phyloP scores from a whole-genome alignment of 2,113 vertebrate genomes.

The Apeltes quadracus region DNA sequence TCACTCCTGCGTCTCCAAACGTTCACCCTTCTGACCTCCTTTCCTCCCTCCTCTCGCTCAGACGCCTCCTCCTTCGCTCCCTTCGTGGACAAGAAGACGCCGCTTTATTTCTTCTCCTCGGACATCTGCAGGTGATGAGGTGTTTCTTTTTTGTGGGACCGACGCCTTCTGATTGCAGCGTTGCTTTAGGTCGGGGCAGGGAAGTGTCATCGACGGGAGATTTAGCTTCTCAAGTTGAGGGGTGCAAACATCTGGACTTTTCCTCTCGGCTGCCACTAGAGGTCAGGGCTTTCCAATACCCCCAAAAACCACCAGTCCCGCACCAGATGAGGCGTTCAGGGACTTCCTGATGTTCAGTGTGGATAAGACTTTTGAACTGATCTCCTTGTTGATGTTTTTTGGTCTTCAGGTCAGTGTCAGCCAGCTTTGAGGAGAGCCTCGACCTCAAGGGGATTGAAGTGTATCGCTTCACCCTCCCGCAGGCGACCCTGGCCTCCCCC shows the following conservation, averaged over 20 bases:
- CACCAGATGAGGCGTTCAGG: too few species aligned
- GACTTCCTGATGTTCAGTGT: background rate
- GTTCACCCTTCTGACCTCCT: background rate
- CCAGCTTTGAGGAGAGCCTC: conserved; percentile 68
- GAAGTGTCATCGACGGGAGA: background rate
- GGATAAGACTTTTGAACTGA: background rate
- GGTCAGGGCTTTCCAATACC: conserved; percentile 54
- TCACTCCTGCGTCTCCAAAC: background rate
- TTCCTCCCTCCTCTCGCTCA: conserved; percentile 58
- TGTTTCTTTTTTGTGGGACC: background rate
- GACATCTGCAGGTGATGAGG: conserved; percentile 94
- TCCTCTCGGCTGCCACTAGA: conserved; percentile 53
- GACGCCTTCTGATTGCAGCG: background rate
- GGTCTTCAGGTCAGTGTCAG: conserved; percentile 87
- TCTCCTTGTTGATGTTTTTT: conserved; percentile 2
- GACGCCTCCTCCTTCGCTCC: conserved; percentile 92
- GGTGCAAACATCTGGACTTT: background rate
- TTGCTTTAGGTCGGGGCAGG: background rate
- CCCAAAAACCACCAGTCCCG: background rate
- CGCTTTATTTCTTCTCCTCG: conserved; percentile 88
- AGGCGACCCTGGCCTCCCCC: conserved; percentile 85
- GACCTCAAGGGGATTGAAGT: conserved; percentile 88
- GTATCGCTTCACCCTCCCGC: conserved; percentile 85
- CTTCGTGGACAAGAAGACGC: conserved; percentile 81
- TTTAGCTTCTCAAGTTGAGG: conserved; percentile 2